Conservation (phyloP, 2,797 vertebrate genomes). For the Pitangus sulphuratus region DNA sequence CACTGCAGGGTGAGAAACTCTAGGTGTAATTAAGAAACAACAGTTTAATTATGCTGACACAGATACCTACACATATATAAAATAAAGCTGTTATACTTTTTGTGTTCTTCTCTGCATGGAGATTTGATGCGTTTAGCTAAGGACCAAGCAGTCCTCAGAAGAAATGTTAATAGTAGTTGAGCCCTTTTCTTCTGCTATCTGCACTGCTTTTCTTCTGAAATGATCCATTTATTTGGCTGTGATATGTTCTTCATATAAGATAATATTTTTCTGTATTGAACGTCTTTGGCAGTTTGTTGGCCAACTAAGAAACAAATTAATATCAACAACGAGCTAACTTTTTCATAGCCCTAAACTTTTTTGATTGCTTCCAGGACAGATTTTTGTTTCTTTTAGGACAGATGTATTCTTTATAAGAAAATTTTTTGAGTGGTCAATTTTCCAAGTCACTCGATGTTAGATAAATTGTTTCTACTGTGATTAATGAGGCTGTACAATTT, state of each 20-base stretch:
- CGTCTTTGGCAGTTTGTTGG: not conserved
- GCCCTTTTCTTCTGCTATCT: not conserved
- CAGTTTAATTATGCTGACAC: not conserved
- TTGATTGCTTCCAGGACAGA: not conserved
- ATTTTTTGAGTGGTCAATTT: not conserved
- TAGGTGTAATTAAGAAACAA: not conserved
- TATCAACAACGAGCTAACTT: not conserved
- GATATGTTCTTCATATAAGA: fast-evolving
- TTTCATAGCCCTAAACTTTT: not conserved
- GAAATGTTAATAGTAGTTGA: not conserved
- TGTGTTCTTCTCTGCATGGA: not conserved
- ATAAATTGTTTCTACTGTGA: not conserved
- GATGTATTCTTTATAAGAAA: not conserved
- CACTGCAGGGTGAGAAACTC: not conserved
- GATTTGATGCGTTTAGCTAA: not conserved
- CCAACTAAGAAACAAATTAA: not conserved
- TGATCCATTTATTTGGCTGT: not conserved
- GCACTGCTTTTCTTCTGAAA: not conserved
- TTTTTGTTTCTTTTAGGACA: not conserved
- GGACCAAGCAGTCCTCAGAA: not conserved
- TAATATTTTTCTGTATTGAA: not conserved
- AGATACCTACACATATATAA: not conserved
- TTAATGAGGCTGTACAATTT: not conserved
- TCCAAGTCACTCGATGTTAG: not conserved
- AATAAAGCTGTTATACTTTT: not conserved